Conservation (phyloP, 2,888 invertebrate genomes). For the Ctena decussata region DNA sequence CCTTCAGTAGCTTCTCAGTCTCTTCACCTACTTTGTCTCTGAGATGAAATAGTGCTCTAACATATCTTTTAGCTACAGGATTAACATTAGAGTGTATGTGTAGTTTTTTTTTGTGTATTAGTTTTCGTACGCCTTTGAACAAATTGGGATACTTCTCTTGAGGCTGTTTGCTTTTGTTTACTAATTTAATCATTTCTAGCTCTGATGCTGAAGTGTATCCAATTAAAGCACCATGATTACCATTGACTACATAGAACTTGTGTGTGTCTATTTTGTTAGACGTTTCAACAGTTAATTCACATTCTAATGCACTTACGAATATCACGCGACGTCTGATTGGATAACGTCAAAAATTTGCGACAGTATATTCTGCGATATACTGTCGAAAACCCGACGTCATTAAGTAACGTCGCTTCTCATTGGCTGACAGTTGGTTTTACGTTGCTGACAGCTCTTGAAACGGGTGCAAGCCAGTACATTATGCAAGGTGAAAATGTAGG, state of each 20-base stretch:
- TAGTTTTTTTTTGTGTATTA: conserved; percentile 45
- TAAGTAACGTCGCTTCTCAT: too few species aligned
- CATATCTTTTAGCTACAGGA: conserved; percentile 54
- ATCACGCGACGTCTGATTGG: too few species aligned
- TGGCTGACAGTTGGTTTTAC: too few species aligned
- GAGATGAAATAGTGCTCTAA: conserved; percentile 57
- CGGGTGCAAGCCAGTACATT: too few species aligned
- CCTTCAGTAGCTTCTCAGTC: conserved; percentile 47
- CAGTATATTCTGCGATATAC: too few species aligned
- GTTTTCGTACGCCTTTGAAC: conserved; percentile 52
- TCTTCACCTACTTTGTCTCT: conserved; percentile 51
- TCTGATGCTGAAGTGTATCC: conserved; percentile 37
- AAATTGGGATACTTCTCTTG: conserved; percentile 38
- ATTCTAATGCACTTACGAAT: too few species aligned
- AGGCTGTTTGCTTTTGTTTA: background rate
- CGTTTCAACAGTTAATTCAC: conserved; percentile 37
- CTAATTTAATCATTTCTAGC: conserved; percentile 43
- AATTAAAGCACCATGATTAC: conserved; percentile 43
- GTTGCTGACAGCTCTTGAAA: too few species aligned
- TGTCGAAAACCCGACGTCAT: too few species aligned
- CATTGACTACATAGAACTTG: conserved; percentile 51
- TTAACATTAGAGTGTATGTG: conserved; percentile 59
- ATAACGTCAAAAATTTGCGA: too few species aligned
- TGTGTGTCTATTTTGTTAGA: conserved; percentile 16
- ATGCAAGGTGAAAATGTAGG: too few species aligned